Evolutionary conservation across 2,797 vertebrate genomes (phyloP), one percentile per base, ranked within the genome.

Genomic region (Schizothorax lantsangensis): DNA sequence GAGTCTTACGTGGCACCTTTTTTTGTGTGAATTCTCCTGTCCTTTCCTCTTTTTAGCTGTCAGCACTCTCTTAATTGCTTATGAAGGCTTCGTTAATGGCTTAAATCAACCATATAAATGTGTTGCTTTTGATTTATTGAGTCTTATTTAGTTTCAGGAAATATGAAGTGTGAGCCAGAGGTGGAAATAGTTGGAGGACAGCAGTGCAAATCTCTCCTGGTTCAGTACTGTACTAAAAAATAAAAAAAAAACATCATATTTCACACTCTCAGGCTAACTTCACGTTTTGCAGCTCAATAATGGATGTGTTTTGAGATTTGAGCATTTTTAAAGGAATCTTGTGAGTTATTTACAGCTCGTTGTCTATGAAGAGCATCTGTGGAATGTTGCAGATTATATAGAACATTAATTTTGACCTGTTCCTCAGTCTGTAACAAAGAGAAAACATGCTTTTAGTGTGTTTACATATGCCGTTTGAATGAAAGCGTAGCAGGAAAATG

Each of bases 81-180:
- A 43, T 43, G 40, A 43, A 43, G 40, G 40, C 40, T 93, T 92
- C 89, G 69, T 93, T 94, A 94, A 93, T 94, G 93, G 90, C 88
- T 94, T 94, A 92, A 88, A 91, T 93, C 90, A 91, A 88, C 91
- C 93, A 94, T 93, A 92, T 91, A 90, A 93, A 94, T 91, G 91
- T 90, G 89, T 90, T 93, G 9, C 45, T 12, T 59, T 40, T 92
- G 92, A 95, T 95, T 95, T 94, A 95, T 90, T 91, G 91, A 91
- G 91, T 91, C 91, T 89, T 90, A 92, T 94, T 93, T 90, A 90
- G 93, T 95, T 93, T 91, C 93, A 94, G 93, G 93, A 93, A 95
- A 94, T 93, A 92, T 77, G 38, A 85, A 77, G 88, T 89, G 26
- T 89, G 89, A 91, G 93, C 84, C 84, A 90, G 85, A 87, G 47